phyloP scores from a whole-genome alignment of 2,888 invertebrate genomes.

The Mactromeris polynyma region DNA sequence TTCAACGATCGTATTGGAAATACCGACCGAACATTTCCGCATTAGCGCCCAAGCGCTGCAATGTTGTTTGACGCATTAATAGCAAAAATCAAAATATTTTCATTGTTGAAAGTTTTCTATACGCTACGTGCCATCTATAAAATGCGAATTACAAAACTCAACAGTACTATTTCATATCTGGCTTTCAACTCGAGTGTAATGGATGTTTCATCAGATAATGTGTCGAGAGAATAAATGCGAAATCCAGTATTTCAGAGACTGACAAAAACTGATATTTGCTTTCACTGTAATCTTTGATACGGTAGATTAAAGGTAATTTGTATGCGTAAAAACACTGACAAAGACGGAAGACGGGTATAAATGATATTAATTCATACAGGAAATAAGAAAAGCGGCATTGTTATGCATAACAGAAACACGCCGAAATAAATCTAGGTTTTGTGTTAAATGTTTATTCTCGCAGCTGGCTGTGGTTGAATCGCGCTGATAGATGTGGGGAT shows the following conservation, averaged over 20 bases:
- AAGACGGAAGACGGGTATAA: neutral
- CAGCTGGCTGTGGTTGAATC: neutral
- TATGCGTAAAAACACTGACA: neutral
- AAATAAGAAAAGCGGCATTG: neutral
- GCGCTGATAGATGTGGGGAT: neutral
- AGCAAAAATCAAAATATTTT: conserved; percentile 4
- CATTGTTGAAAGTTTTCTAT: conserved; percentile 1
- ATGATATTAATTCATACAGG: neutral
- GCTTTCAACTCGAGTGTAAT: neutral
- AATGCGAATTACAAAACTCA: neutral
- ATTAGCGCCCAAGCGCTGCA: neutral
- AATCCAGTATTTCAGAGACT: neutral
- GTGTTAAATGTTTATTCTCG: neutral
- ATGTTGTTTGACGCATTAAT: neutral
- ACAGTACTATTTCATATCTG: neutral
- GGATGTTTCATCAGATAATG: neutral
- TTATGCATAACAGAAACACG: neutral
- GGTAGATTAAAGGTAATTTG: conserved; percentile 6
- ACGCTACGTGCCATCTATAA: neutral
- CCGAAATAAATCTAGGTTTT: neutral
- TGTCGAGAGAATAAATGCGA: neutral
- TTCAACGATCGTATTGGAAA: neutral
- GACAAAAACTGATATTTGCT: neutral
- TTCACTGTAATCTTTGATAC: neutral
- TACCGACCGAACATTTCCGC: neutral